Evolutionary conservation across 1,140 invertebrate genomes (phyloP), one percentile per base, ranked within the genome.

Genomic region (Atta texana): DNA sequence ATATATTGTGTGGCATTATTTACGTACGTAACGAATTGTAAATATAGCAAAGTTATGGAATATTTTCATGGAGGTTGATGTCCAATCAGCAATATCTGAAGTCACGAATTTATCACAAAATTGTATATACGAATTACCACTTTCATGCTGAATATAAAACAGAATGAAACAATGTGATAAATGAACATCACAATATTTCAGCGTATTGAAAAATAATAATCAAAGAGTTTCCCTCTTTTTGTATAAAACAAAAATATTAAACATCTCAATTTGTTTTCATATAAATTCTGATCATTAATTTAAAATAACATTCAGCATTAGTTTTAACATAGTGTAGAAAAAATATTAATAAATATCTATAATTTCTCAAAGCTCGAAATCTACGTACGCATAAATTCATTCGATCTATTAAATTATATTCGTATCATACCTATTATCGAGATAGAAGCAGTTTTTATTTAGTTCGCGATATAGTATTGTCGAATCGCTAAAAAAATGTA

Each of bases 11-110:
- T 24, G 55, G 39, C 12, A 49, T 82, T 74, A 84, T 84, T 84
- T 84, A 84, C 80, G 39, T n/a, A 49, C 80, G 39, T 75, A 84
- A 84, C 80, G 80, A 84, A 84, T 61, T 75, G 69, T 51, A 84
- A 84, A 84, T 84, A 84, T 5, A 57, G n/a, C 55, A 63, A 75
- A 74, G 69, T 84, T 55, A 61, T 44, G 69, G 24, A 61, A 84
- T 82, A 82, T 74, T 82, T 82, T 34, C 68, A 82, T 84, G 55
- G 2, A 31, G 24, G n/a, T 51, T 74, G 53, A 61, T 61, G 55
- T 61, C 55, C 80, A 84, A 84, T 84, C 80, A 84, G 28, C 69
- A 12, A 72, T 59, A 82, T 28, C 39, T 59, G 39, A 61, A 75
- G 55, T 74, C 57, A 24, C 39, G 55, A 75, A 75, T 84, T 75